phyloP scores from a whole-genome alignment of 2,797 vertebrate genomes.

The Sebastes itinus region DNA sequence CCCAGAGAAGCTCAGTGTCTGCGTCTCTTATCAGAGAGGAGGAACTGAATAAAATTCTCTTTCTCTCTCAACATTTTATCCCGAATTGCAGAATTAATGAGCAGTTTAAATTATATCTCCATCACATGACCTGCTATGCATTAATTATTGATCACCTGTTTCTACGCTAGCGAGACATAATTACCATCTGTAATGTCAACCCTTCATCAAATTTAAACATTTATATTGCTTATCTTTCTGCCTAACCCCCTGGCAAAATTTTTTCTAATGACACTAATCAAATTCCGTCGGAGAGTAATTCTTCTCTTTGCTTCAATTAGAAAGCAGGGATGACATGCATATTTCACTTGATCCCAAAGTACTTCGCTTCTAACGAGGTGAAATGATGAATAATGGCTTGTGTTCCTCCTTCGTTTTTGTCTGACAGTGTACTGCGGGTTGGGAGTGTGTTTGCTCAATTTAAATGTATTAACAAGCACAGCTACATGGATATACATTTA shows the following conservation, averaged over 20 bases:
- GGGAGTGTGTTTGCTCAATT: neutral
- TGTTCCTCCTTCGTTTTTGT: neutral
- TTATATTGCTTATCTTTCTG: constrained; percentile 81
- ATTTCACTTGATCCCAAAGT: constrained; percentile 58
- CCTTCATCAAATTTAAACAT: constrained; percentile 83
- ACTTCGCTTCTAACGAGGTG: neutral
- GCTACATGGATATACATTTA: neutral
- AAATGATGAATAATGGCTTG: constrained; percentile 18
- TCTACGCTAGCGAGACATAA: constrained; percentile 72
- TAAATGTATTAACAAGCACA: neutral
- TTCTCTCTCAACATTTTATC: neutral
- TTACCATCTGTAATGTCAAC: constrained; percentile 80
- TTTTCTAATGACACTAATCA: constrained; percentile 79
- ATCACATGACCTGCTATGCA: constrained; percentile 63
- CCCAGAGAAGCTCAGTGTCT: neutral
- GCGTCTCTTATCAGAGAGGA: neutral
- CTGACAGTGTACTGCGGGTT: neutral
- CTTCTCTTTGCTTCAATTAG: constrained; percentile 72
- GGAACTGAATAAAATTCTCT: neutral
- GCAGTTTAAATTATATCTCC: constrained; percentile 65
- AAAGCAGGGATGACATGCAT: constrained; percentile 51
- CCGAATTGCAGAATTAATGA: constrained; percentile 68
- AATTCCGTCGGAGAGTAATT: constrained; percentile 65
- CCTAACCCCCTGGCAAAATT: constrained; percentile 64
- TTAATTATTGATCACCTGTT: constrained; percentile 82